These are phyloP conservation scores for Tupaia tana DNA, from an alignment of 2,113 vertebrate genomes.

Conservation along the genomic window DNA sequence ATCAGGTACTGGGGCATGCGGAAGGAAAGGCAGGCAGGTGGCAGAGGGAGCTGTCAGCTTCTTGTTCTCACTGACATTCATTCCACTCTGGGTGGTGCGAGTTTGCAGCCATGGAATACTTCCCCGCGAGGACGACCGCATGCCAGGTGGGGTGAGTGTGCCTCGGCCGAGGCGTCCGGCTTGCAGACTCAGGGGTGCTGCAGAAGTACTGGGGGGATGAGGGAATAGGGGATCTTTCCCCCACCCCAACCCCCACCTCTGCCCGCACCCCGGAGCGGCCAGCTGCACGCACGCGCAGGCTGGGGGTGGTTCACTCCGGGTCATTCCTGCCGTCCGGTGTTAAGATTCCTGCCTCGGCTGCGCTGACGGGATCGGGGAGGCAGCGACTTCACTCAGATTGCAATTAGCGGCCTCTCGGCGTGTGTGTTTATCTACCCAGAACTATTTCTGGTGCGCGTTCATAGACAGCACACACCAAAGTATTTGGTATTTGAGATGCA, in stretches of 20 bases:
- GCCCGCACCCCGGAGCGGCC: neutral
- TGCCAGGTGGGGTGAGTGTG: neutral
- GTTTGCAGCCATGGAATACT: neutral
- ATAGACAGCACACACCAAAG: slow-evolving; percentile 73
- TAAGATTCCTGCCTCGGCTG: slow-evolving; percentile 53
- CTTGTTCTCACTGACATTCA: neutral
- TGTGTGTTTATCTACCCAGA: neutral
- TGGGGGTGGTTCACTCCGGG: neutral
- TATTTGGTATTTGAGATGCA: slow-evolving; percentile 71
- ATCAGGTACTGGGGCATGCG: neutral
- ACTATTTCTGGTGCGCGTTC: slow-evolving; percentile 79
- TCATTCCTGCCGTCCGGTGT: neutral
- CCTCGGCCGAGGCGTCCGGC: neutral
- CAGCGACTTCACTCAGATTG: slow-evolving; percentile 64
- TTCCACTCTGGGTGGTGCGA: neutral
- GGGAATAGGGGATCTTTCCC: too few relatives aligned
- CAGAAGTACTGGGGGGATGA: neutral
- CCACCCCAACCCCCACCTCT: neutral
- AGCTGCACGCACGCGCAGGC: neutral
- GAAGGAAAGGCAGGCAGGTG: neutral
- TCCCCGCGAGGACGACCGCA: neutral
- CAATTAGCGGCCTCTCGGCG: slow-evolving; percentile 63
- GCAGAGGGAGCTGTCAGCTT: neutral
- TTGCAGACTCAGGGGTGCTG: neutral
- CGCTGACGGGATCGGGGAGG: slow-evolving; percentile 5